Percentiles rank a stretch among this genome's conserved stretches.
These are phyloP conservation scores for Daphoenositta chrysoptera DNA, from an alignment of 2,113 vertebrate species.

Conservation along the genomic window DNA sequence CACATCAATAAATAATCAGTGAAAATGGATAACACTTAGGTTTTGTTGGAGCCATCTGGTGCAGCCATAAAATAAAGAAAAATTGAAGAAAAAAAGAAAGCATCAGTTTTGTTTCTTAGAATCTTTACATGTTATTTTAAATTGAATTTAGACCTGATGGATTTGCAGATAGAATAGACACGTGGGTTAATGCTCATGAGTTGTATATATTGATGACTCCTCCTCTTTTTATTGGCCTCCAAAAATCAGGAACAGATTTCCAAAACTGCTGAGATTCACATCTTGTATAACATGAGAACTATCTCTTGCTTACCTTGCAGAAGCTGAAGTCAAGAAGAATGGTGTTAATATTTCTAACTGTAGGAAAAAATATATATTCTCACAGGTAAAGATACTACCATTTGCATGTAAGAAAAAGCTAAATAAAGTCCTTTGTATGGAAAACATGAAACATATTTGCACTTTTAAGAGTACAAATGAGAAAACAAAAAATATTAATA, in stretches of 20 bases:
- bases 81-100: neutral
- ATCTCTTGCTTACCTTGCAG: neutral
- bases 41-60: neutral
- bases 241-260: neutral
- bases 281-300: neutral
- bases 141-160: neutral
- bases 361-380: neutral
- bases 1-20: slow-evolving; percentile 6
- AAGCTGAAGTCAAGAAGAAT: neutral
- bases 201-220: neutral
- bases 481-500: neutral
- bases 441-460: neutral
- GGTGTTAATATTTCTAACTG: neutral
- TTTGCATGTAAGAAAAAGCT: neutral
- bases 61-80: neutral
- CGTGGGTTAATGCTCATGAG: neutral
- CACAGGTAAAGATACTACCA: neutral
- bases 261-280: neutral
- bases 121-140: neutral
- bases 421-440: neutral
- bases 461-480: neutral
- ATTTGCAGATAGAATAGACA: neutral
- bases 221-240: neutral
- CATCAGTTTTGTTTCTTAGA: neutral
- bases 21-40: neutral